Conservation (phyloP, 2,797 vertebrate genomes). For the Falco novaeseelandiae region DNA sequence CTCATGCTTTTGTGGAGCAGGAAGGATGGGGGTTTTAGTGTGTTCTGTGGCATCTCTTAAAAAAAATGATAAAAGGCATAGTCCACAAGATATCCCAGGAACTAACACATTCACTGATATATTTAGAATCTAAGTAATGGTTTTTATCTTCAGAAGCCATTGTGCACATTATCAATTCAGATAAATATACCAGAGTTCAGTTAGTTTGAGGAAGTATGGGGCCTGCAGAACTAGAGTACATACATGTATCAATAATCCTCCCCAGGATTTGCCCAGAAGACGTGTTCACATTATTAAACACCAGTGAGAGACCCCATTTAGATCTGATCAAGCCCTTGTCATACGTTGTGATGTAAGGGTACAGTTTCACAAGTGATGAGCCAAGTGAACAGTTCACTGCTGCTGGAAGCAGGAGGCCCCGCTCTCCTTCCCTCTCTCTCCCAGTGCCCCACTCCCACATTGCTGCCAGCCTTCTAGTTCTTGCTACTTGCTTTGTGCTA, state of each 20-base stretch:
- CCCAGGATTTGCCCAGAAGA: background rate
- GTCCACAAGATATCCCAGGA: background rate
- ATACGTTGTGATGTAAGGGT: background rate
- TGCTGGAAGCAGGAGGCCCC: background rate
- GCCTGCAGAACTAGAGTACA: background rate
- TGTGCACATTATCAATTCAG: background rate
- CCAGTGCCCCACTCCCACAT: fast-evolving
- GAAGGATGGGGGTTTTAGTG: background rate
- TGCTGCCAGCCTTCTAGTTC: background rate
- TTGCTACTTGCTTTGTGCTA: background rate
- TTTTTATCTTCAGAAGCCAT: background rate
- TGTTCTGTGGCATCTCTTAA: background rate
- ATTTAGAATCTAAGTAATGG: background rate
- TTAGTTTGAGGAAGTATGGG: background rate
- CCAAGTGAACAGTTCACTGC: background rate
- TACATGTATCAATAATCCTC: background rate
- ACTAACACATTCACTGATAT: background rate
- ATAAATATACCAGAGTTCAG: background rate
- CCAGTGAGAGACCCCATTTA: background rate
- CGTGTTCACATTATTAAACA: background rate
- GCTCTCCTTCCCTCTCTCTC: background rate
- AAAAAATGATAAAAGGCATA: background rate
- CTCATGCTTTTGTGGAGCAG: background rate
- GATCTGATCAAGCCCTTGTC: background rate
- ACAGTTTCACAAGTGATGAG: background rate